Percentiles rank a stretch among this genome's conserved stretches.
These are phyloP conservation scores for Odontophorus gujanensis DNA, from an alignment of 2,113 vertebrate genomes.

Conservation along the genomic window DNA sequence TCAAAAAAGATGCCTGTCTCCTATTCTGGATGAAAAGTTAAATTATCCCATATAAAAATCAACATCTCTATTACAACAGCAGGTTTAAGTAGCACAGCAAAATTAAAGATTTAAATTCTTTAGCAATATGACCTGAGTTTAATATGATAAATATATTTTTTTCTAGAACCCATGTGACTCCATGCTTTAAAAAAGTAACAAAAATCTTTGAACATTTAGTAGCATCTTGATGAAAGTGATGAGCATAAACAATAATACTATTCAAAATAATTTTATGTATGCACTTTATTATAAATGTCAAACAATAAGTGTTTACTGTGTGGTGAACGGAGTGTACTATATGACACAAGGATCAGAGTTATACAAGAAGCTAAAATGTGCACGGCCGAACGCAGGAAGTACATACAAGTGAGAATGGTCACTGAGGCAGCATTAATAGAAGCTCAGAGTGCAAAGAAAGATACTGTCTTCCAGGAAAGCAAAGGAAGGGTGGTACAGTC, in stretches of 20 bases:
- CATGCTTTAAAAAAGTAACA: background rate
- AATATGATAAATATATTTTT: constrained; percentile 33
- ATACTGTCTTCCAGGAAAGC: background rate
- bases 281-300: constrained; percentile 6
- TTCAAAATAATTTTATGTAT: background rate
- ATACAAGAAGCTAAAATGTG: background rate
- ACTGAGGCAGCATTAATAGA: constrained; percentile 12
- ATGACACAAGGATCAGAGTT: constrained; percentile 1
- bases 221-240: constrained; percentile 16
- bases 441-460: constrained; percentile 7
- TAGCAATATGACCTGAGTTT: constrained; percentile 62
- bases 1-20: constrained; percentile 45
- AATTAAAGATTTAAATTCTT: constrained; percentile 40
- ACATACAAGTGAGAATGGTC: constrained; percentile 5
- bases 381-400: constrained; percentile 15
- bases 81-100: constrained; percentile 51
- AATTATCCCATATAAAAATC: constrained; percentile 28
- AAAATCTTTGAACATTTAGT: constrained; percentile 9
- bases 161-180: background rate
- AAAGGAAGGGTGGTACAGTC: background rate
- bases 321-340: background rate
- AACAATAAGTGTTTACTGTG: background rate
- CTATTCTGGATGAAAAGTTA: constrained; percentile 52
- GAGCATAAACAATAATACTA: constrained; percentile 3
- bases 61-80: constrained; percentile 39